These are phyloP conservation scores for Chirona hameri DNA, from an alignment of 2,888 invertebrate genomes.

Conservation along the genomic window DNA sequence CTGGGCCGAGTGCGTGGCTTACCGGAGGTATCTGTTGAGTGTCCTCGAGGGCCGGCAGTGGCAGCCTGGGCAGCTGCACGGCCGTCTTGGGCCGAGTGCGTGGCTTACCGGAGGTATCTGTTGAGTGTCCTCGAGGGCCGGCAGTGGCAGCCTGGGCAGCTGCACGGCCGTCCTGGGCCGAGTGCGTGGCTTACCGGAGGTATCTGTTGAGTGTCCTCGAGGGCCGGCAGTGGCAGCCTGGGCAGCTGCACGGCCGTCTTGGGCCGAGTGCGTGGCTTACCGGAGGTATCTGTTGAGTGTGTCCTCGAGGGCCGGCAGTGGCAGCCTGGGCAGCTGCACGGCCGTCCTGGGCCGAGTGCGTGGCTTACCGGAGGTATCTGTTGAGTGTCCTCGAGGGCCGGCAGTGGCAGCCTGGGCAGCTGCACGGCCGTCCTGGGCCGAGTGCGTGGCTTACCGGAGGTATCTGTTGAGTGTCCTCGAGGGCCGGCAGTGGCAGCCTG, in stretches of 20 bases:
- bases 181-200: conserved; percentile 50
- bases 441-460: conserved; percentile 50
- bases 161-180: conserved; percentile 47
- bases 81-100: conserved; percentile 43
- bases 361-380: conserved; percentile 59
- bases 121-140: conserved; percentile 74
- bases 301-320: conserved; percentile 73
- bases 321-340: conserved; percentile 62
- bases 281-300: conserved; percentile 71
- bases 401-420: conserved; percentile 72
- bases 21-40: conserved; percentile 72
- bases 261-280: conserved; percentile 41
- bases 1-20: conserved; percentile 26
- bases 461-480: conserved; percentile 77
- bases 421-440: conserved; percentile 47
- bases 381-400: conserved; percentile 74
- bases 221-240: conserved; percentile 72
- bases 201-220: conserved; percentile 77
- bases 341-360: conserved; percentile 43
- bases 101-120: conserved; percentile 59
- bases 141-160: conserved; percentile 72
- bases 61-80: conserved; percentile 62
- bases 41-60: conserved; percentile 73
- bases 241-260: conserved; percentile 56
- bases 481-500: conserved; percentile 72